Percentiles rank a stretch among this genome's conserved stretches.
Evolutionary conservation across 2,113 vertebrate genomes (phyloP).

Genomic region (Aplodontia rufa): DNA sequence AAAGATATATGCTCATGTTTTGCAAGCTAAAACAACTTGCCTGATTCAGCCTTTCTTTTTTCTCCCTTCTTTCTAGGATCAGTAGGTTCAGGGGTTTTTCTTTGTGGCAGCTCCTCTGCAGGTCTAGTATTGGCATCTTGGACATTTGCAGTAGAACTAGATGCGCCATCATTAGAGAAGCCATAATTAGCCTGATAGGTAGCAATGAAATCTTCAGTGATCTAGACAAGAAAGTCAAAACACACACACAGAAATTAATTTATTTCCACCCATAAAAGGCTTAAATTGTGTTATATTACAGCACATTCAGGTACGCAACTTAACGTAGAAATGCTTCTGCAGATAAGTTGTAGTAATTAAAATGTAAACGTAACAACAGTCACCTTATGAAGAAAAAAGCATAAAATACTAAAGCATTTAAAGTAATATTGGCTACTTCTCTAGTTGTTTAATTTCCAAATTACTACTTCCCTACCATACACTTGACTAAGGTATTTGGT

Average conservation of each 20-base stretch:
- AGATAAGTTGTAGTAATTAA: not conserved
- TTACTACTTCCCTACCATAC: not conserved
- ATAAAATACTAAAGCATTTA: not conserved
- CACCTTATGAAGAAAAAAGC: not conserved
- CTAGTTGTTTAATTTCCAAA: constrained; percentile 17
- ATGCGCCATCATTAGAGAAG: constrained; percentile 86
- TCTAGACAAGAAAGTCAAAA: constrained; percentile 81
- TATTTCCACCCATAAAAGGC: not conserved
- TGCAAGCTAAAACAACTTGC: constrained; percentile 78
- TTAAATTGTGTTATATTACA: not conserved
- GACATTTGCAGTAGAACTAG: constrained; percentile 69
- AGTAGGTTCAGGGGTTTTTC: constrained; percentile 73
- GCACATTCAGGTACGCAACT: not conserved
- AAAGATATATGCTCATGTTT: not conserved
- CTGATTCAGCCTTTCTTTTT: constrained; percentile 93
- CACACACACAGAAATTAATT: constrained; percentile 30
- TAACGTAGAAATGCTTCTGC: not conserved
- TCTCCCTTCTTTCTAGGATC: constrained; percentile 91
- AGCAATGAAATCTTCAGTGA: constrained; percentile 97
- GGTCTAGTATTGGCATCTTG: constrained; percentile 63
- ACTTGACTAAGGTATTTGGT: constrained; percentile 46
- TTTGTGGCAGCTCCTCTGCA: constrained; percentile 62
- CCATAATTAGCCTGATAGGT: constrained; percentile 97
- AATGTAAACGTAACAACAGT: not conserved
- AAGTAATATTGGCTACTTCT: constrained; percentile 29